Evolutionary conservation across 2,888 invertebrate species (phyloP).

Genomic region (Amblyteles armatorius): DNA sequence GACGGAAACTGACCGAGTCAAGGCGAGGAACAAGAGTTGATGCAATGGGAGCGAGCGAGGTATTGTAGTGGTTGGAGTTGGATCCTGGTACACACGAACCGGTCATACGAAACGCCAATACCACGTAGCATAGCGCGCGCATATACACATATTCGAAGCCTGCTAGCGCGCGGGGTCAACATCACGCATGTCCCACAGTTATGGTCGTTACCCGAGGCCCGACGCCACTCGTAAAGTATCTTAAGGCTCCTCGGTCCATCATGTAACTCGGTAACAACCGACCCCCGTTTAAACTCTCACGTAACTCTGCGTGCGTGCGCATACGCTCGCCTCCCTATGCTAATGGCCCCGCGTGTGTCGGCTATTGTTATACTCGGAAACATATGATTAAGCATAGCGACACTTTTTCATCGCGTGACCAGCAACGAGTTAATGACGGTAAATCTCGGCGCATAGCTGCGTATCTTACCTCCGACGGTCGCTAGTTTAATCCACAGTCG

Average conservation of each 20-base stretch:
- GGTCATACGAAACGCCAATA: constrained; percentile 41
- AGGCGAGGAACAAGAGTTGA: constrained; percentile 28
- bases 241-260: constrained; percentile 43
- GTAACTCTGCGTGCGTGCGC: background rate
- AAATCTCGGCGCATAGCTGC: background rate
- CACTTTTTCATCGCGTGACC: background rate
- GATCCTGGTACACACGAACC: constrained; percentile 28
- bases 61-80: constrained; percentile 28
- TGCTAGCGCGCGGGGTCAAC: constrained; percentile 35
- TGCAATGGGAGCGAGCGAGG: constrained; percentile 20
- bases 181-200: constrained; percentile 59
- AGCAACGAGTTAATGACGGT: background rate
- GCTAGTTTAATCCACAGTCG: background rate
- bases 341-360: constrained; percentile 20
- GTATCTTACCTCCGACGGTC: background rate
- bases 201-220: constrained; percentile 54
- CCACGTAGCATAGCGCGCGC: constrained; percentile 18
- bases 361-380: constrained; percentile 30
- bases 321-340: background rate
- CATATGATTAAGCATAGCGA: constrained; percentile 18
- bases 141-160: constrained; percentile 11
- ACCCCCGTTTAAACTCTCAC: background rate
- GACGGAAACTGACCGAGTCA: constrained; percentile 38
- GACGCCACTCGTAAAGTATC: constrained; percentile 61
- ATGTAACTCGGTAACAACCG: constrained; percentile 44